A percentile compares a stretch with the other conserved stretches of the same genome.
Conservation (phyloP, 2,797 vertebrate genomes). For the Thripadectes ignobilis region DNA sequence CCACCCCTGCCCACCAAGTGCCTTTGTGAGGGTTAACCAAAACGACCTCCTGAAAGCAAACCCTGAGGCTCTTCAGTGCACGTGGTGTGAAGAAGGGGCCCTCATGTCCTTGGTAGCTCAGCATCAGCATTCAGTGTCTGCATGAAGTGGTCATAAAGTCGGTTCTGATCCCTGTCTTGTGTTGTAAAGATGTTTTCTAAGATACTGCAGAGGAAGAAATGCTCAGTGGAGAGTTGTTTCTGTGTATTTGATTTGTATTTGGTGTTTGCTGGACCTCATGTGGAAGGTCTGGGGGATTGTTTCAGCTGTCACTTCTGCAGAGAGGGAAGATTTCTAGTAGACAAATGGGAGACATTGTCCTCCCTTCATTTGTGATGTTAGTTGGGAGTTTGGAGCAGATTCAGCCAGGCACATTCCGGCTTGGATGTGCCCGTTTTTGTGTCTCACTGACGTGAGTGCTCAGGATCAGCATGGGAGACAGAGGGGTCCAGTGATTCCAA, state of each 20-base stretch:
- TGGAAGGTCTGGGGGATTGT: not conserved
- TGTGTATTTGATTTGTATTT: not conserved
- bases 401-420: not conserved
- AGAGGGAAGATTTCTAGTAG: not conserved
- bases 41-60: not conserved
- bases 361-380: not conserved
- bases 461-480: not conserved
- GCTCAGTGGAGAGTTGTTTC: not conserved
- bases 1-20: not conserved
- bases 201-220: not conserved
- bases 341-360: not conserved
- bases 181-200: not conserved
- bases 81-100: fast-evolving
- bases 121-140: not conserved
- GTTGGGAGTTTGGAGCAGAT: not conserved
- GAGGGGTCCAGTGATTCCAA: not conserved
- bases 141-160: not conserved
- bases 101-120: not conserved
- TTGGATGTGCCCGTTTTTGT: not conserved
- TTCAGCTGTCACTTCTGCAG: not conserved
- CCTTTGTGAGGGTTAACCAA: not conserved
- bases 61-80: not conserved
- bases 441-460: not conserved
- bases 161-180: not conserved
- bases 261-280: not conserved